Evolutionary conservation across 1,140 invertebrate species (phyloP), one percentile per base, ranked within the genome.

Genomic region (Samia ricini): DNA sequence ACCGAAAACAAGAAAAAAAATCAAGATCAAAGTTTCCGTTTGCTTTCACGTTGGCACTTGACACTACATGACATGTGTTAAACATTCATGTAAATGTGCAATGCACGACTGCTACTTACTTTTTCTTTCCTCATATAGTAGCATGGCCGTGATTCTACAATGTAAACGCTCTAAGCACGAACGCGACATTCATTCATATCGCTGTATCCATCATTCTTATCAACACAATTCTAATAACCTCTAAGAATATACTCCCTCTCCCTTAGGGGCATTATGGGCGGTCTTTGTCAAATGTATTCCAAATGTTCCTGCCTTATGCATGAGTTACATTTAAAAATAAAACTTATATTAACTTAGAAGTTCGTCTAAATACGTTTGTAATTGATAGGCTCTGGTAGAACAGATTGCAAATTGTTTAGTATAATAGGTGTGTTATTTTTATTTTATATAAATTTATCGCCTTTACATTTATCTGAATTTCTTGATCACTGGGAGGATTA

Each of bases 11-110:
- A n/a, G n/a, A n/a, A n/a, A n/a, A n/a, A 42, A 42, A 42, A 42
- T 12, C 33, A 42, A 42, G 33, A 15, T 42, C 15, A 42, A 15
- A 42, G 33, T 42, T 12, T 42, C n/a, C 18, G 56, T 36, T 15
- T 20, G 56, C 20, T 33, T 36, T 36, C 0, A 36, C 18, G 12
- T 42, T 12, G 56, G 33, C 18, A 36, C 26, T 55, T 55, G 24
- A 23, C 52, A 18, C 52, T 22, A 15, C 52, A 22, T 55, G 22
- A 22, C 20, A 23, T n/a, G 56, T 57, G 56, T 57, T 57, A 57
- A 57, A 33, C n/a, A 26, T 8, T 8, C 24, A 42, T 7, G 10
- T 42, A 57, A 57, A 57, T 57, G 56, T 57, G 26, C n/a, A 33
- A 57, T 36, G 33, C 56, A 57, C 56, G 56, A 57, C 20, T 20